Conservation (phyloP, 2,113 vertebrate genomes). For the Eurystomus gularis region DNA sequence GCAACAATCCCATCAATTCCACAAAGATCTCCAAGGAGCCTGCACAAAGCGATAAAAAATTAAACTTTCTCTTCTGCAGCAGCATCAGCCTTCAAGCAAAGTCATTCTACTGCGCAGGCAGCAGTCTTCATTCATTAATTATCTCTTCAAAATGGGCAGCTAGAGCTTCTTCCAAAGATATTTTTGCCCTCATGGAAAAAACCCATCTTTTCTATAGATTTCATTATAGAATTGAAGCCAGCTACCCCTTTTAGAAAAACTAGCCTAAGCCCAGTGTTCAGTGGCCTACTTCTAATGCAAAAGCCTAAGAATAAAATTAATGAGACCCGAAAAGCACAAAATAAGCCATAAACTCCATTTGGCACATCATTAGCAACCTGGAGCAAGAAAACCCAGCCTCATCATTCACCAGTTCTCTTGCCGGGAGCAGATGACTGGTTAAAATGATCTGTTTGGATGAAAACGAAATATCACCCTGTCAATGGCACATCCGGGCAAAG, state of each 20-base stretch:
- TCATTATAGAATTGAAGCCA: neutral
- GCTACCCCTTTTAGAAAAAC: neutral
- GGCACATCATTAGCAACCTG: neutral
- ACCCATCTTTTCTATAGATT: neutral
- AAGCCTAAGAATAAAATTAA: neutral
- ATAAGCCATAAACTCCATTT: neutral
- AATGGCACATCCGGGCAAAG: neutral
- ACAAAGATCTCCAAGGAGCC: neutral
- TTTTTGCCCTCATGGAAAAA: neutral
- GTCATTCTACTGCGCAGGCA: neutral
- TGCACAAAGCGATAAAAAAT: neutral
- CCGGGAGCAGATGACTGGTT: neutral
- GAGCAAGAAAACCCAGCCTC: neutral
- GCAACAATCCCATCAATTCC: neutral
- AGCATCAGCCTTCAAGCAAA: neutral
- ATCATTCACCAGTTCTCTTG: neutral
- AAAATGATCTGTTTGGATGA: neutral
- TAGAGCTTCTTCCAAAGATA: neutral
- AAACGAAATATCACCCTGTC: neutral
- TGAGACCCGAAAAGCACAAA: neutral
- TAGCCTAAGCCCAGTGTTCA: neutral
- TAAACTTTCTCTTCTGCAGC: neutral
- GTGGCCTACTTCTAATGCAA: neutral
- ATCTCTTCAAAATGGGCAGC: neutral
- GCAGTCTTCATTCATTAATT: neutral